Base-by-base conservation (phyloP, 2,888 invertebrate species). In the Hedychridium roseum region DNA sequence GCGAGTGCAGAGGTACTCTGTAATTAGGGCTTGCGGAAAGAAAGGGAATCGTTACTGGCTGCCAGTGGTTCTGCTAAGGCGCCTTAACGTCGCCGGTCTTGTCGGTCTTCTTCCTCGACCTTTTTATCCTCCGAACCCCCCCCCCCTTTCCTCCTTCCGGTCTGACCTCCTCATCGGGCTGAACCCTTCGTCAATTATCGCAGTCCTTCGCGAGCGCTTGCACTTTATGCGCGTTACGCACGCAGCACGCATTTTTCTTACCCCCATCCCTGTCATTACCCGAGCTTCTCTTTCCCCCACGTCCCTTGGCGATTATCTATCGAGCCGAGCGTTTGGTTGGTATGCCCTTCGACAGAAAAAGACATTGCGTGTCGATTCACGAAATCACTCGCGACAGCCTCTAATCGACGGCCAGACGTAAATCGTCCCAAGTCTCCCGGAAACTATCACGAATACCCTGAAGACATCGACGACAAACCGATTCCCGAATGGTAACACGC, bases 11-110 rank as follows among this genome's bases (percentile, higher is more conserved):
- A 54, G 51, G 53, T 45, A 51, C 55, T 63, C 63, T 66, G 60
- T 70, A 69, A 70, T 71, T 70, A 70, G 57, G 54, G 44, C 48
- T 54, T 46, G 54, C 54, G 51, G 53, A 64, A 65, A 55, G 60
- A 68, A 64, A 68, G 68, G 58, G 49, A 65, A 57, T 66, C 60
- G 68, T 65, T 70, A 64, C 48, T 37, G 26, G 46, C 44, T 43
- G 52, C 23, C 34, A 41, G 43, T 20, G 14, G 38, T 21, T 27
- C 44, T 52, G 40, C 37, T 47, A 44, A 43, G 68, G 67, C 68
- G 68, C 66, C 68, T 65, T 54, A 40, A 50, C 60, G 68, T 64
- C 67, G 63, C 57, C 64, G 41, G 60, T 60, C 53, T 54, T 54
- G 44, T 27, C 27, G 20, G 18, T n/a, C 23, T 32, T 43, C 45